Evolutionary conservation across 2,888 invertebrate species (phyloP).

Genomic region (Meteorus cinctellus): DNA sequence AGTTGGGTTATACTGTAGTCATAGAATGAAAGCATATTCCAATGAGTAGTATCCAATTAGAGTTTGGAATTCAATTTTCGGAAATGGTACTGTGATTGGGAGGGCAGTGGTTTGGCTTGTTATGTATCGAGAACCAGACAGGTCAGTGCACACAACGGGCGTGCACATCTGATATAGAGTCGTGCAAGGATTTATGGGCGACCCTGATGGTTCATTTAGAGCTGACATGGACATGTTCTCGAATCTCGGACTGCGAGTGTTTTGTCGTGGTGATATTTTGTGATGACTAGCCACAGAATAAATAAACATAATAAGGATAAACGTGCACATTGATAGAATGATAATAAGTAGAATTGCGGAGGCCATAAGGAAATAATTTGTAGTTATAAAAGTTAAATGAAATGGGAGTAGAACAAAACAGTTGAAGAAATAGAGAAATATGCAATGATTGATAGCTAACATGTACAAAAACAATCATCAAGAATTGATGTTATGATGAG

Average conservation of each 20-base stretch:
- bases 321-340: background rate
- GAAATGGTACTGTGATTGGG: conserved; percentile 40
- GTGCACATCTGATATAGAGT: conserved; percentile 61
- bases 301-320: background rate
- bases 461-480: background rate
- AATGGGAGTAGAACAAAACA: background rate
- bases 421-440: background rate
- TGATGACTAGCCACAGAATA: conserved; percentile 51
- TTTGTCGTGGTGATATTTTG: conserved; percentile 60
- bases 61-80: background rate
- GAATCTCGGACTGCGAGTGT: conserved; percentile 3
- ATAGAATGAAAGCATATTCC: too few relatives aligned
- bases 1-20: too few relatives aligned
- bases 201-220: conserved; percentile 69
- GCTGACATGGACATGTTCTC: conserved; percentile 59
- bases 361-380: background rate
- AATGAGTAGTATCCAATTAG: too few relatives aligned
- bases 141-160: conserved; percentile 52
- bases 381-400: background rate
- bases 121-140: conserved; percentile 65
- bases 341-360: background rate
- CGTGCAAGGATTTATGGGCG: conserved; percentile 65
- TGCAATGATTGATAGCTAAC: background rate
- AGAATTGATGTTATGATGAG: background rate
- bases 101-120: conserved; percentile 65